Evolutionary conservation across 2,888 invertebrate species (phyloP), one percentile per base, ranked within the genome.

Genomic region (Lasioglossum zephyrum): DNA sequence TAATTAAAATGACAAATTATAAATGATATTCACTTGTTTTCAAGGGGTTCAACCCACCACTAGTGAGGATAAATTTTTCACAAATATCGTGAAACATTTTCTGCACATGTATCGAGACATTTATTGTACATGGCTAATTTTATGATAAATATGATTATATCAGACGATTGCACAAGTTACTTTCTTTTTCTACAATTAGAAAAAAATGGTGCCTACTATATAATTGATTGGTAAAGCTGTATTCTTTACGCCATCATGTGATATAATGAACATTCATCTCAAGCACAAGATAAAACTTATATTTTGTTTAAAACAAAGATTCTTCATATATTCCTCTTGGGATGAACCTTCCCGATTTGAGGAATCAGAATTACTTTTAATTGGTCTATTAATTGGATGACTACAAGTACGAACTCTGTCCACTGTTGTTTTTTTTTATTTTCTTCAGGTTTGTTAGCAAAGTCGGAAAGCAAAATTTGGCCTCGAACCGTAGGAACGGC

Each of bases 401-500:
- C 11, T 0, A 39, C 18, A 41, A 13, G 0, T 13, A n/a, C 41
- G 13, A 70, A 69, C 4, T 22, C 4, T 22, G 22, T 9, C 39
- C 22, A 18, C 4, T 0, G 5, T 1, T 22, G 4, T 4, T n/a
- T 41, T 70, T 70, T 0, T 4, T 18, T 4, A 5, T 70, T n/a
- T 70, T n/a, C 44, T 31, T 18, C 4, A n/a, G 72, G 11, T 73
- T n/a, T 53, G 41, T n/a, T 70, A 49, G 26, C 18, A 22, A 47
- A 81, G 9, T 79, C 47, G 22, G n/a, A 36, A 49, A 47, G 69
- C 69, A 53, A 57, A 36, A 57, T 74, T 75, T 73, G 57, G 26
- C 69, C 69, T 79, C 74, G 74, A 77, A 47, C 31, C 78, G 72
- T 73, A 57, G 78, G 73, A 39, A 39, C 76, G 84, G 87, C 81